Evolutionary conservation across 2,113 vertebrate species (phyloP), one percentile per base, ranked within the genome.

Genomic region (Cromileptes altivelis): DNA sequence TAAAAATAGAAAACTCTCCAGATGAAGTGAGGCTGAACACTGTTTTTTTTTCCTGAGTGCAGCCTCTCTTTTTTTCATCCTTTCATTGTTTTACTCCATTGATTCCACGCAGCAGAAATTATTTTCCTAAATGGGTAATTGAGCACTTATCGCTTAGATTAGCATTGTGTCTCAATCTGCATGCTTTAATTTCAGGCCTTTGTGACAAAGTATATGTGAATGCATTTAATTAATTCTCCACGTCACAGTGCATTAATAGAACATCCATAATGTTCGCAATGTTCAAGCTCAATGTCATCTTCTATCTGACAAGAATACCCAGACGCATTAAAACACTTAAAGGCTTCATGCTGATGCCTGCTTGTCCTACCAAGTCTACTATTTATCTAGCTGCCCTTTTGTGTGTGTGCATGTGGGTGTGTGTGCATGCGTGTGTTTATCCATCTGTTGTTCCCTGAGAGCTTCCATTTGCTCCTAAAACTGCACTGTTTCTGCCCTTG

Each of bases 81-180:
- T n/a, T 63, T 70, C 70, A 40, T 84, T 90, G 85, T 92, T 86
- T 86, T 58, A 80, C 81, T 89, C 65, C 78, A 78, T 65, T 86
- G 82, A 88, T 86, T 91, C 37, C 25, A 72, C 19, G n/a, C 56
- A 63, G n/a, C 27, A 52, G 70, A 89, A 45, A 80, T 84, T 19
- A 77, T 89, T 91, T 81, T 70, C 69, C 88, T 82, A 71, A 86
- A 88, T 23, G 80, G 80, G 30, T 82, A 90, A 91, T 90, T 87
- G 82, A 92, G 85, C 50, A 82, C 64, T 69, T 78, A 82, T 77
- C 56, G 69, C 85, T 89, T 77, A 67, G 78, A 87, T 89, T 85
- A 82, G 65, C 72, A 42, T 5, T 4, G 63, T 45, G 73, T 71
- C 73, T 85, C 78, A 72, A 72, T 88, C 80, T 70, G 85, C 80